Evolutionary conservation across 2,797 vertebrate species (phyloP).

Genomic region (Moxostoma hubbsi): DNA sequence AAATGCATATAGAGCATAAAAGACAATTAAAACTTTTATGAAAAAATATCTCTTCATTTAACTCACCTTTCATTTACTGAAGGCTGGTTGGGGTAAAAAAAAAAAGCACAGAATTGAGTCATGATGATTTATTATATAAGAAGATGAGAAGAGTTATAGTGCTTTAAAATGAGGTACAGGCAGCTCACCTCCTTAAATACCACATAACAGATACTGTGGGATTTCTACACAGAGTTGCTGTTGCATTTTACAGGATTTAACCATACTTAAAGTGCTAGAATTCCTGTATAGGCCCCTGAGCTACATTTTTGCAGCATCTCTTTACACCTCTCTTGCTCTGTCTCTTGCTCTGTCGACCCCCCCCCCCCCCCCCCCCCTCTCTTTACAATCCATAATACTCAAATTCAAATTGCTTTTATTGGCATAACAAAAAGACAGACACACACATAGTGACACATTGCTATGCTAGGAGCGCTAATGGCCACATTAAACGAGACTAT

Average conservation of each 20-base stretch:
- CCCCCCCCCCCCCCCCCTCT: no score
- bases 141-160: background rate
- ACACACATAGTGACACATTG: constrained; percentile 14
- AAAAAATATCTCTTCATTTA: background rate
- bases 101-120: background rate
- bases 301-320: constrained; percentile 12
- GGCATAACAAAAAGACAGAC: constrained; percentile 50
- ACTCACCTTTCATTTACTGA: background rate
- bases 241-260: constrained; percentile 23
- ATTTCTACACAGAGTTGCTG: constrained; percentile 16
- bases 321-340: background rate
- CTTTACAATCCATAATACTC: constrained; percentile 28
- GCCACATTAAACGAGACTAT: constrained; percentile 70
- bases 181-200: constrained; percentile 25
- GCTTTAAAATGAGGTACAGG: background rate
- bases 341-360: no score
- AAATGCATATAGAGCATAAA: background rate
- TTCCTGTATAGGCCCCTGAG: constrained; percentile 3
- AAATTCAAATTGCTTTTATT: constrained; percentile 46
- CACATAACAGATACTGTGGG: constrained; percentile 11
- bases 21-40: background rate
- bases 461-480: constrained; percentile 70
- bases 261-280: constrained; percentile 17
- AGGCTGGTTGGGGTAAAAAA: background rate
- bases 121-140: constrained; percentile 9